Conservation (phyloP, 2,113 vertebrate species). For the Sprattus sprattus region DNA sequence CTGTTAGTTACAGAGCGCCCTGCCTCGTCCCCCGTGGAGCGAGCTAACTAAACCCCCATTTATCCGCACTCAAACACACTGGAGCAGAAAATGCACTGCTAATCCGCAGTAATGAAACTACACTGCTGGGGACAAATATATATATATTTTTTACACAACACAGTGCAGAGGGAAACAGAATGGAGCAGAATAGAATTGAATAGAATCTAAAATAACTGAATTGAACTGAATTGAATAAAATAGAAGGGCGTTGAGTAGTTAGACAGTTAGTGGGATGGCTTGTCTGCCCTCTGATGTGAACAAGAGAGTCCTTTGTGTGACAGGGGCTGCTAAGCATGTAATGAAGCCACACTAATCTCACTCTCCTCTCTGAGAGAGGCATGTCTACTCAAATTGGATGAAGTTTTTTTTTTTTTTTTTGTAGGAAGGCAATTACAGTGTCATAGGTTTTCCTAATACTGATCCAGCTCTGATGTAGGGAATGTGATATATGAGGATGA, state of each 20-base stretch:
- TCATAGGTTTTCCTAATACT: background rate
- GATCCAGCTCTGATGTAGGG: background rate
- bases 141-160: background rate
- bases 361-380: background rate
- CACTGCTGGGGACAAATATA: background rate
- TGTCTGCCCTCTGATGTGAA: background rate
- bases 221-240: background rate
- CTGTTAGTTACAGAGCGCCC: background rate
- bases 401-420: background rate
- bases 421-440: background rate
- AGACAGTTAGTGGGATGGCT: background rate
- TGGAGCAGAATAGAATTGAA: background rate
- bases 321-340: background rate
- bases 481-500: background rate
- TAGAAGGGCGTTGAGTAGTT: background rate
- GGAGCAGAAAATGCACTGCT: background rate
- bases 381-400: background rate
- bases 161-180: background rate
- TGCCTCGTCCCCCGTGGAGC: background rate
- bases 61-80: background rate
- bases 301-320: background rate
- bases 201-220: background rate
- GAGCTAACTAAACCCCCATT: background rate
- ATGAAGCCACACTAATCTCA: background rate
- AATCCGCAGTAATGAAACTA: slow-evolving; percentile 14